phyloP scores from a whole-genome alignment of 2,113 vertebrate genomes.

The Alethe castanea region DNA sequence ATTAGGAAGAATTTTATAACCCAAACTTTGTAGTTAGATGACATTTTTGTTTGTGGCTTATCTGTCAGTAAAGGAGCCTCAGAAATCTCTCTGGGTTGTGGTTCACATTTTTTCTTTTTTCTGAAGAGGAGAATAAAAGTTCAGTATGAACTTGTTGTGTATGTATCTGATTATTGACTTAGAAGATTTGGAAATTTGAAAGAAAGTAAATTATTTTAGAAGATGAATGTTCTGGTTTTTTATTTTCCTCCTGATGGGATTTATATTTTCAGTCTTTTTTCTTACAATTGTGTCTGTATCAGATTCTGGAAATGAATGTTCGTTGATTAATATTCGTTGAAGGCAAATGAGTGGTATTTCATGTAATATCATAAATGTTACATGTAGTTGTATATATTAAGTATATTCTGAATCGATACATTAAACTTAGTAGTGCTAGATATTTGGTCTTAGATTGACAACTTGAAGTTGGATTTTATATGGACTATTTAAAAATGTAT shows the following conservation, averaged over 20 bases:
- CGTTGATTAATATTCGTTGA: background rate
- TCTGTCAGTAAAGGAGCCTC: background rate
- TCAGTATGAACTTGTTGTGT: background rate
- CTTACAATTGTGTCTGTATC: background rate
- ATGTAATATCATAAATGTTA: background rate
- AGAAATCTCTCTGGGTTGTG: background rate
- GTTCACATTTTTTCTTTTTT: background rate
- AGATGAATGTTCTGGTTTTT: background rate
- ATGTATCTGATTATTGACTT: background rate
- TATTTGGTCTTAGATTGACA: background rate
- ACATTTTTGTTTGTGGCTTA: background rate
- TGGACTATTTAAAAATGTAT: background rate
- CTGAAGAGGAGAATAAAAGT: background rate
- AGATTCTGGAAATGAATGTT: background rate
- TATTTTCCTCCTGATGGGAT: background rate
- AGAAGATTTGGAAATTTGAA: background rate
- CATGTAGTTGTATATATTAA: background rate
- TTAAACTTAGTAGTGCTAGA: background rate
- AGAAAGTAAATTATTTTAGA: background rate
- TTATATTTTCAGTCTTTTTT: background rate
- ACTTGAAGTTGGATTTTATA: background rate
- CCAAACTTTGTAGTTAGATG: background rate
- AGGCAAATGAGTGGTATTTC: background rate
- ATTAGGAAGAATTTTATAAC: background rate
- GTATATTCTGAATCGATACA: background rate